Evolutionary conservation across 1,140 invertebrate genomes (phyloP), one percentile per base, ranked within the genome.

Genomic region (Drosophila athabasca): DNA sequence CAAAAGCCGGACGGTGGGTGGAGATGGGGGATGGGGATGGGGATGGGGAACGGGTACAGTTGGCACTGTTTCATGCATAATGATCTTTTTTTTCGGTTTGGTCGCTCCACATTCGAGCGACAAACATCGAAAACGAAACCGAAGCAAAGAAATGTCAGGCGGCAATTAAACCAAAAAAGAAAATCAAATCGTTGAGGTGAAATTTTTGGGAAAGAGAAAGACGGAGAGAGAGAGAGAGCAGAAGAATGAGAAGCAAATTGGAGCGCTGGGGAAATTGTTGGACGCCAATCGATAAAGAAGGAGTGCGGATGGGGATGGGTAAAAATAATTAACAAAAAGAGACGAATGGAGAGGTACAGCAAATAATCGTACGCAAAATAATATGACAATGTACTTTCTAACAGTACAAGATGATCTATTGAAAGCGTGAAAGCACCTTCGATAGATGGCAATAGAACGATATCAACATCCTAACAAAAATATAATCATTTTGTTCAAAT

Each of bases 91-190:
- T 68, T 62, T 19, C 17, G 62, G 64, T 62, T 76, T 68, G 62
- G 73, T 76, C 71, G 78, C 70, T 77, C 64, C 58, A 71, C 65
- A 80, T 81, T 70, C 51, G 17, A 26, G 60, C 44, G 44, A 50
- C 22, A 29, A 65, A 55, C 48, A 52, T 29, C 15, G 58, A 54
- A 58, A 46, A 29, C 51, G 48, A 59, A 54, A 24, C 41, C 50
- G 13, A 7, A 29, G 41, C 15, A 53, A 29, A 52, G 60, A n/a
- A 62, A 58, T 48, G 53, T 45, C 29, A 58, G 35, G 50, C 44
- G 55, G 53, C 76, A 76, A 76, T 76, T 79, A 80, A 52, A 52
- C 17, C 45, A 49, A 58, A 65, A 70, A 60, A 54, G n/a, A 19
- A 43, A 41, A 46, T 11, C 17, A 59, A 71, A 60, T 54, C 53